Evolutionary conservation across 2,888 invertebrate genomes (phyloP), one percentile per base, ranked within the genome.

Genomic region (Boloria euphrosyne): DNA sequence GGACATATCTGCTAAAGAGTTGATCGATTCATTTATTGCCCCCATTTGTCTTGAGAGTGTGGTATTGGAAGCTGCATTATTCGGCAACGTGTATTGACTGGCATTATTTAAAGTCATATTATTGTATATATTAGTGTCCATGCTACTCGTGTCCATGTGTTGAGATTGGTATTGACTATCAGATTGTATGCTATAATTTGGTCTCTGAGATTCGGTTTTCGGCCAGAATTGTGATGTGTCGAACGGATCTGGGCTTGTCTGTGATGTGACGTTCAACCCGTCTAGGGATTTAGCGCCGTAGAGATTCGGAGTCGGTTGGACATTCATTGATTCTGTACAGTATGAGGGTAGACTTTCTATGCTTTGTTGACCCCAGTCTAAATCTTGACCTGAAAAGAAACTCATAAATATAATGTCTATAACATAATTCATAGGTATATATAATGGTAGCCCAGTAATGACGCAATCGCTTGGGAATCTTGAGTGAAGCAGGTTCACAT

Each of bases 251-350:
- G 73, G 74, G 67, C 78, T 68, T 44, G 71, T 66, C 17, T 73
- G 72, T 17, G 59, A 59, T 3, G 68, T 70, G 58, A 62, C 71
- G 7, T 85, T 76, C 5, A 91, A 75, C 59, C 85, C 88, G 65
- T 92, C 91, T 71, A 92, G 73, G 3, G 92, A 92, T 72, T 87
- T 90, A 68, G 90, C 87, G 73, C 87, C 87, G 65, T 85, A 85
- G 14, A 91, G 80, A 70, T 81, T 85, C 2, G 80, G 65, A 60
- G 77, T 77, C 16, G 66, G 80, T 61, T 79, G 84, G 2, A 76
- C 66, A 66, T 73, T 74, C 65, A 76, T 78, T 0, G 81, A 71
- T 62, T 75, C 80, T 4, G 80, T 73, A 0, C 81, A 78, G 54
- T 80, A 80, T 4, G 83, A 81, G 4, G 89, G 88, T 16, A 90